Conservation (phyloP, 2,888 invertebrate species). For the Chaetogeoica ovagalla region DNA sequence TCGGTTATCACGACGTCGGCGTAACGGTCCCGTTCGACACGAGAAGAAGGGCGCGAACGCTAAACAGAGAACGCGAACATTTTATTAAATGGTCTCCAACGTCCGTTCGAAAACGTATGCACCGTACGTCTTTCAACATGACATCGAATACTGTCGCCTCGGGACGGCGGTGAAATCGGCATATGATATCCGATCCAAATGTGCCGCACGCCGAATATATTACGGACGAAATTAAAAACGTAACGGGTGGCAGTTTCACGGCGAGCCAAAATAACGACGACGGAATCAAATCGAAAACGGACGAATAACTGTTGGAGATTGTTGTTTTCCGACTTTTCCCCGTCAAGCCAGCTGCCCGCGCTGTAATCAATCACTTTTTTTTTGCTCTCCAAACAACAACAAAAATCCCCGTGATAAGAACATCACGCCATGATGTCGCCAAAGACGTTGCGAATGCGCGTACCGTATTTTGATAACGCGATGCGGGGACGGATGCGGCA, state of each 20-base stretch:
- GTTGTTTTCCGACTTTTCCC: conserved; percentile 24
- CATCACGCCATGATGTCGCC: conserved; percentile 39
- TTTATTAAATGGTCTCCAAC: not conserved
- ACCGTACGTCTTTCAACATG: conserved; percentile 14
- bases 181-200: not conserved
- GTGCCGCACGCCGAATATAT: not conserved
- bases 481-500: not conserved
- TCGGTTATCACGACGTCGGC: not conserved
- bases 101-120: not conserved
- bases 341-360: not conserved
- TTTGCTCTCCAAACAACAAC: conserved; percentile 45
- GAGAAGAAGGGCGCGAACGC: too few relatives aligned
- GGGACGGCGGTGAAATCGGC: not conserved
- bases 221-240: too few relatives aligned
- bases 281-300: conserved; percentile 39
- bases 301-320: conserved; percentile 30
- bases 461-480: not conserved
- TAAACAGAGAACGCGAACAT: not conserved
- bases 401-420: conserved; percentile 18
- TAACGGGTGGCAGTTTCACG: not conserved
- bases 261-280: not conserved
- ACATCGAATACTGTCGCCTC: too few relatives aligned
- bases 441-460: conserved; percentile 39
- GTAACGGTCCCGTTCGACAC: too few relatives aligned
- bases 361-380: conserved; percentile 23